Base-by-base conservation (phyloP, 2,113 vertebrate species). In the Paraplagusia blochii region DNA sequence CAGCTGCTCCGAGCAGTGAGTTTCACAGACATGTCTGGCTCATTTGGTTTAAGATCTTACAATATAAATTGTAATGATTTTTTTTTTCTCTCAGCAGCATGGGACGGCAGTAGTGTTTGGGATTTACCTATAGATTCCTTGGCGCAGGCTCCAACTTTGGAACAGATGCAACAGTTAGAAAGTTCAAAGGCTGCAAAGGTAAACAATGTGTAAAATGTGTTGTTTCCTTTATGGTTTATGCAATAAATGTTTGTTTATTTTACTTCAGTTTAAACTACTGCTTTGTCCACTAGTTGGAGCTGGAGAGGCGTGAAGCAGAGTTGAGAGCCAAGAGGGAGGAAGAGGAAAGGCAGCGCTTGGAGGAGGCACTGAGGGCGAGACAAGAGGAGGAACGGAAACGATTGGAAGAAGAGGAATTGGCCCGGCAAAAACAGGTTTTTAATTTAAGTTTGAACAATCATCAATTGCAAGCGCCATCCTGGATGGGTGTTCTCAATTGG, bases 41-140 rank as follows among this genome's bases (percentile, higher is more conserved):
- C 5, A 0, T 43, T 46, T 13, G 19, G 0, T 36, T 17, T 11
- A 13, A 29, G 18, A 53, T 3, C 4, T 12, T 9, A 40, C 8
- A 55, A 1, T 9, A n/a, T 12, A 46, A 17, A 9, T 1, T 40
- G 6, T 63, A 7, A 36, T 43, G 14, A 46, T 59, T 3, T 63
- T 49, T 0, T 58, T 4, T 72, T 10, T 46, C 63, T 50, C 76
- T 69, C 56, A 46, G 54, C 71, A 95, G 95, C 94, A 33, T 99
- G 97, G 97, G 97, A 99, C 86, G 92, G 95, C 72, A 90, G 91
- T 87, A 99, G 97, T 53, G 96, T 99, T 19, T 99, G 97, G 97
- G 97, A 99, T 88, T 90, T 99, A 79, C 97, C 97, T 15, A 91
- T 96, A 56, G 97, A 99, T 74, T 89, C 93, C 40, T 64, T 94